Percentiles rank a stretch among this genome's conserved stretches.
phyloP scores from a whole-genome alignment of 2,888 invertebrate species.

The Endomychus coccineus region DNA sequence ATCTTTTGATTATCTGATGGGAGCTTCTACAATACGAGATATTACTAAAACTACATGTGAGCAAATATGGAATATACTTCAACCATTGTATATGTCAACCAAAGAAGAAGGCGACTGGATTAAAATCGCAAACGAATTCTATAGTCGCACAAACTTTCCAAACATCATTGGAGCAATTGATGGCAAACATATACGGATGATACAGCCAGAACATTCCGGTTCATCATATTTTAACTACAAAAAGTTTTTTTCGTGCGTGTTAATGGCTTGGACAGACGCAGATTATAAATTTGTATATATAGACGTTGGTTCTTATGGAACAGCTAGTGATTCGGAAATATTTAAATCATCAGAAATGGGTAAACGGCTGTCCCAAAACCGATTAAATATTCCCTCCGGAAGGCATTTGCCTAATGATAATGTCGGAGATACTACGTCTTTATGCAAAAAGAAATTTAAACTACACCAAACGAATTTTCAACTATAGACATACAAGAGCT shows the following conservation, averaged over 20 bases:
- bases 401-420: constrained; percentile 25
- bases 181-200: constrained; percentile 27
- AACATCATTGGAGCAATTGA: constrained; percentile 32
- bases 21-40: constrained; percentile 26
- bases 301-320: constrained; percentile 28
- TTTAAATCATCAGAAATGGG: constrained; percentile 28
- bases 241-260: constrained; percentile 22
- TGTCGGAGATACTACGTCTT: constrained; percentile 26
- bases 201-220: constrained; percentile 25
- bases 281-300: constrained; percentile 22
- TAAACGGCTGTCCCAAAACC: constrained; percentile 21
- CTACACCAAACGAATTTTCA: constrained; percentile 20
- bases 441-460: constrained; percentile 27
- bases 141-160: constrained; percentile 29
- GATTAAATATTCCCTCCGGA: constrained; percentile 23
- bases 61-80: constrained; percentile 24
- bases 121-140: constrained; percentile 28
- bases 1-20: constrained; percentile 27
- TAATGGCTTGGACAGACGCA: constrained; percentile 20
- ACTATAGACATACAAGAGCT: constrained; percentile 25
- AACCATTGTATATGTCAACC: constrained; percentile 17
- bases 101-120: constrained; percentile 24
- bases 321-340: constrained; percentile 25
- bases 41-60: constrained; percentile 28
- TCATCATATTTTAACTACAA: constrained; percentile 29